Percentiles rank a stretch among this genome's conserved stretches.
phyloP scores from a whole-genome alignment of 2,113 vertebrate species.

The Lophotis ruficrista region DNA sequence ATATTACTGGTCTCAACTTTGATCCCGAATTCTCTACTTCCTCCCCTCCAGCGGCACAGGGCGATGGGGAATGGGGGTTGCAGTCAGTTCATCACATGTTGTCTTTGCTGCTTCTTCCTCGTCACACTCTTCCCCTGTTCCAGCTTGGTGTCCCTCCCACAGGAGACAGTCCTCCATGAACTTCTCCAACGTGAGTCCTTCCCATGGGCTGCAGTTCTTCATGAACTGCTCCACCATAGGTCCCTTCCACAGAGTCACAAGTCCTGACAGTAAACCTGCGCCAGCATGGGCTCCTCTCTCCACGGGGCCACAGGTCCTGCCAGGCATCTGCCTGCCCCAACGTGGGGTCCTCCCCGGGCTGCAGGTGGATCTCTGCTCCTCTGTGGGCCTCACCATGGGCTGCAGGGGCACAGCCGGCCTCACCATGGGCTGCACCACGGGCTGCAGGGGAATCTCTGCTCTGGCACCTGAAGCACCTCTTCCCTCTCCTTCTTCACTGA shows the following conservation, averaged over 20 bases:
- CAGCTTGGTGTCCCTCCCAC: fast-evolving
- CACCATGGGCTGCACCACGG: fast-evolving
- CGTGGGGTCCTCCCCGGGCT: fast-evolving
- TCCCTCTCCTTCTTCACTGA: background rate
- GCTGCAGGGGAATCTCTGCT: background rate
- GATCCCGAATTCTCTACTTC: background rate
- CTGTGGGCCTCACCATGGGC: background rate
- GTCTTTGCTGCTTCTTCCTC: background rate
- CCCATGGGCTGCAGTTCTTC: background rate
- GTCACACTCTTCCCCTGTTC: background rate
- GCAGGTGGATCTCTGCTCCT: background rate
- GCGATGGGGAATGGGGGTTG: fast-evolving
- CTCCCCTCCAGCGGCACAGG: fast-evolving
- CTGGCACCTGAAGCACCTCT: fast-evolving
- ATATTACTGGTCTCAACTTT: background rate
- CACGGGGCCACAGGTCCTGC: background rate
- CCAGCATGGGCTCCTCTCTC: fast-evolving
- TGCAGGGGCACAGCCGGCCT: background rate
- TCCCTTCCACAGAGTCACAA: background rate
- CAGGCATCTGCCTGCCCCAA: background rate
- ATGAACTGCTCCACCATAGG: fast-evolving
- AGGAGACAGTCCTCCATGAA: background rate
- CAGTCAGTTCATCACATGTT: background rate
- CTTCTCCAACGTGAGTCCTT: fast-evolving
- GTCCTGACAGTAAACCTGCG: background rate